phyloP scores from a whole-genome alignment of 1,140 invertebrate genomes.

The Solenopsis invicta region DNA sequence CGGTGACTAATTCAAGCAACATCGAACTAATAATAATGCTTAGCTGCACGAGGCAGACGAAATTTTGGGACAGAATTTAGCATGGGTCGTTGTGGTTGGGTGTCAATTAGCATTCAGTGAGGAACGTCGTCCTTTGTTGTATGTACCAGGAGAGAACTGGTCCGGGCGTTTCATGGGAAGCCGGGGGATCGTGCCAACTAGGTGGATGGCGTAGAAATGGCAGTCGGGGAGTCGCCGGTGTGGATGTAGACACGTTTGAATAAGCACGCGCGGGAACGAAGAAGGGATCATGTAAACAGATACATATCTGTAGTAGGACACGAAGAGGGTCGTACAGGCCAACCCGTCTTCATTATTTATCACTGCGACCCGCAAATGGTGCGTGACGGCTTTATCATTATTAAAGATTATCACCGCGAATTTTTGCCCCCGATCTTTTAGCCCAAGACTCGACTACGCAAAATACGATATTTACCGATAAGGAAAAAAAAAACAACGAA shows the following conservation, averaged over 20 bases:
- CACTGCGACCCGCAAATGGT: not conserved
- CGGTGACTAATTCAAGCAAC: not conserved
- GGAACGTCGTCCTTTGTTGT: slow-evolving; percentile 62
- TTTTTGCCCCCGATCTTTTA: not conserved
- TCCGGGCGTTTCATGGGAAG: slow-evolving; percentile 40
- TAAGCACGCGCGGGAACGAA: slow-evolving; percentile 33
- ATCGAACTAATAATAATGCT: slow-evolving; percentile 52
- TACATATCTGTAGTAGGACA: slow-evolving; percentile 8
- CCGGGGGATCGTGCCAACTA: slow-evolving; percentile 52
- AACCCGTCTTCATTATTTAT: slow-evolving; percentile 50
- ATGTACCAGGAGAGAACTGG: slow-evolving; percentile 37
- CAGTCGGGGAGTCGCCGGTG: slow-evolving; percentile 9
- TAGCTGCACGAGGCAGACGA: slow-evolving; percentile 25
- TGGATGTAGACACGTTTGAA: slow-evolving; percentile 35
- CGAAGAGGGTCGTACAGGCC: not conserved
- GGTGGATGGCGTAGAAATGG: slow-evolving; percentile 34
- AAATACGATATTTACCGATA: not conserved
- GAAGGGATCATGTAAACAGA: slow-evolving; percentile 39
- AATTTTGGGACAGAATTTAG: slow-evolving; percentile 57
- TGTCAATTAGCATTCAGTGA: slow-evolving; percentile 71
- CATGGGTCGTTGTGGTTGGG: slow-evolving; percentile 15
- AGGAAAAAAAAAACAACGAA: not conserved
- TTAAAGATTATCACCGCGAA: not conserved
- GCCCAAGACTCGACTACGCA: not conserved
- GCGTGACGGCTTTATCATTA: slow-evolving; percentile 24